Percentiles rank a stretch among this genome's conserved stretches.
These are phyloP conservation scores for Caenorhabditis drosophilae DNA, from an alignment of 2,888 invertebrate species.

Conservation along the genomic window DNA sequence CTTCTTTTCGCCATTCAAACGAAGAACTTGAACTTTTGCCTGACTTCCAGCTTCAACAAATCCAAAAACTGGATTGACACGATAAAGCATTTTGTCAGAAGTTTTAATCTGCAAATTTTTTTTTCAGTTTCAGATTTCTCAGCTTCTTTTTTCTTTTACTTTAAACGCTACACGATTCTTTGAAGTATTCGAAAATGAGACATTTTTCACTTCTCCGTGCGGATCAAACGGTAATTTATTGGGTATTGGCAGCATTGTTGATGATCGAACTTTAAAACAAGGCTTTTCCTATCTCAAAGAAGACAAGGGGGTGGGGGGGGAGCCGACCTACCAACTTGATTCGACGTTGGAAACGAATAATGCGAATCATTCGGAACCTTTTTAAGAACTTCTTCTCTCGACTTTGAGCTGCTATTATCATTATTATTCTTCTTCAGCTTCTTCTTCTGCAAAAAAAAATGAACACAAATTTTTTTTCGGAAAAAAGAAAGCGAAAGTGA, in stretches of 20 bases:
- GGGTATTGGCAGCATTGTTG: constrained; percentile 9
- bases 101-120: constrained; percentile 31
- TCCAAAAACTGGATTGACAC: constrained; percentile 33
- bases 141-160: too few species aligned
- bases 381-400: constrained; percentile 8
- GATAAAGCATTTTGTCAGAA: constrained; percentile 36
- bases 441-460: too few species aligned
- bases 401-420: too few species aligned
- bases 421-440: too few species aligned
- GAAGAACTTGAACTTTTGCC: constrained; percentile 27
- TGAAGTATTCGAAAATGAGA: constrained; percentile 21
- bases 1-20: constrained; percentile 28
- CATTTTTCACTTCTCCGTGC: constrained; percentile 28
- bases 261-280: constrained; percentile 5
- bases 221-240: constrained; percentile 28
- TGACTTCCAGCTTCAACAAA: constrained; percentile 19
- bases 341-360: constrained; percentile 11
- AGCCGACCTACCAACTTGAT: too few species aligned
- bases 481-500: too few species aligned
- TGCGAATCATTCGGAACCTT: constrained; percentile 23
- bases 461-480: too few species aligned
- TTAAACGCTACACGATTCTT: constrained; percentile 35
- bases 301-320: neutral
- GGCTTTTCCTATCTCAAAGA: neutral
- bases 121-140: too few species aligned